Percentiles rank a stretch among this genome's conserved stretches.
Conservation (phyloP, 2,797 vertebrate genomes). For the Phoeniculus purpureus region DNA sequence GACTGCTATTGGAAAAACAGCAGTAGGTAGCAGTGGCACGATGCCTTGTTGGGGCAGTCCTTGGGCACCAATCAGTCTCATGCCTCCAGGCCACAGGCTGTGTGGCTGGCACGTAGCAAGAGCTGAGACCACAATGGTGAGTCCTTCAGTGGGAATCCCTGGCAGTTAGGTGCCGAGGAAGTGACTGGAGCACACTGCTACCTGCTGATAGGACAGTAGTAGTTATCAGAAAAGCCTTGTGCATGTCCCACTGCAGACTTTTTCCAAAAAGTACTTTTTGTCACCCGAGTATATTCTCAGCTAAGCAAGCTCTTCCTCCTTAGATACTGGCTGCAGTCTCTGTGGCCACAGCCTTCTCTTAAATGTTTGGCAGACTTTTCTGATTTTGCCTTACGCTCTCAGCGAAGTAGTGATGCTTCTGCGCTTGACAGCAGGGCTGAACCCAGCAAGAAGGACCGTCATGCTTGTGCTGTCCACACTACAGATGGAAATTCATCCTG, state of each 20-base stretch:
- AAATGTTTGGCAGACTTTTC: not conserved
- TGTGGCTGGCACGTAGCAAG: not conserved
- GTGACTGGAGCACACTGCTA: fast-evolving
- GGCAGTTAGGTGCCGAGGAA: fast-evolving
- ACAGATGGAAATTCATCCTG: fast-evolving
- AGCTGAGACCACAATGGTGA: fast-evolving
- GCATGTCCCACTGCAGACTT: not conserved
- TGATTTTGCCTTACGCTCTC: not conserved
- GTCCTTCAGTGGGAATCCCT: not conserved
- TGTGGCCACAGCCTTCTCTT: not conserved
- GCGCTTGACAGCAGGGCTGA: not conserved
- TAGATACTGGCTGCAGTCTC: not conserved
- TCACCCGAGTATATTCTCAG: not conserved
- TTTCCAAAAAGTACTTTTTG: not conserved
- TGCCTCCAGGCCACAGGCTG: fast-evolving
- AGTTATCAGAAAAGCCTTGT: not conserved
- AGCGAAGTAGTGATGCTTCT: fast-evolving
- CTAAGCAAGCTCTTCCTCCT: not conserved
- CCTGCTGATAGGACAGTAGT: not conserved
- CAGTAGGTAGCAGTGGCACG: not conserved
- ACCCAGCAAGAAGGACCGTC: fast-evolving
- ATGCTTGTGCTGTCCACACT: fast-evolving
- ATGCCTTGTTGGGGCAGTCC: not conserved
- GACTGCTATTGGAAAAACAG: not conserved
- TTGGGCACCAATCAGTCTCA: not conserved